A percentile compares a stretch with the other conserved stretches of the same genome.
Evolutionary conservation across 2,888 invertebrate species (phyloP).

Genomic region (Drosophila buzzatii): DNA sequence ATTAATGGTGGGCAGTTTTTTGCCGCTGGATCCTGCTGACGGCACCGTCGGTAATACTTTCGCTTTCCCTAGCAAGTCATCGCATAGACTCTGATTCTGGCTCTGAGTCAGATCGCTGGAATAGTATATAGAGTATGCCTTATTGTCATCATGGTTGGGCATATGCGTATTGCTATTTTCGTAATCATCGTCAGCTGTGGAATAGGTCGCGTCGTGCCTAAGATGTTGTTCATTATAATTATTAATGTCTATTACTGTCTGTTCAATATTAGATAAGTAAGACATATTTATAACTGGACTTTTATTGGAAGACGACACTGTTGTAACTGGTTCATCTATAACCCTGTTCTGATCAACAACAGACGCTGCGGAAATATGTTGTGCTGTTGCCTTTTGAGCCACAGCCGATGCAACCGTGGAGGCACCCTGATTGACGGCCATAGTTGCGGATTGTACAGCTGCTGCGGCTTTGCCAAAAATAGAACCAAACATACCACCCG

Average conservation of each 20-base stretch:
- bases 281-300: background rate
- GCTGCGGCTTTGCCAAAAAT: slow-evolving; percentile 84
- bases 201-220: slow-evolving; percentile 49
- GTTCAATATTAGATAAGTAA: background rate
- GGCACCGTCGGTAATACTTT: slow-evolving; percentile 80
- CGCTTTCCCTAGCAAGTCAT: slow-evolving; percentile 7
- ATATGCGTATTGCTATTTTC: slow-evolving; percentile 74
- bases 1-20: slow-evolving; percentile 84
- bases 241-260: slow-evolving; percentile 27
- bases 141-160: slow-evolving; percentile 35
- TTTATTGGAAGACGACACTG: slow-evolving; percentile 16
- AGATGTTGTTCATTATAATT: slow-evolving; percentile 37
- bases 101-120: slow-evolving; percentile 57
- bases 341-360: slow-evolving; percentile 13
- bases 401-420: slow-evolving; percentile 77
- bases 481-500: slow-evolving; percentile 81
- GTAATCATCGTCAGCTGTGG: slow-evolving; percentile 68
- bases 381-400: slow-evolving; percentile 63
- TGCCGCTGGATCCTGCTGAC: slow-evolving; percentile 79
- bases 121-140: slow-evolving; percentile 53
- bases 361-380: slow-evolving; percentile 1
- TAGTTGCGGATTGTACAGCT: slow-evolving; percentile 83
- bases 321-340: slow-evolving; percentile 1
- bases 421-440: slow-evolving; percentile 81
- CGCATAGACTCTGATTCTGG: slow-evolving; percentile 26